Conservation (phyloP, 1,140 invertebrate genomes). For the Thereuonema tuberculata region DNA sequence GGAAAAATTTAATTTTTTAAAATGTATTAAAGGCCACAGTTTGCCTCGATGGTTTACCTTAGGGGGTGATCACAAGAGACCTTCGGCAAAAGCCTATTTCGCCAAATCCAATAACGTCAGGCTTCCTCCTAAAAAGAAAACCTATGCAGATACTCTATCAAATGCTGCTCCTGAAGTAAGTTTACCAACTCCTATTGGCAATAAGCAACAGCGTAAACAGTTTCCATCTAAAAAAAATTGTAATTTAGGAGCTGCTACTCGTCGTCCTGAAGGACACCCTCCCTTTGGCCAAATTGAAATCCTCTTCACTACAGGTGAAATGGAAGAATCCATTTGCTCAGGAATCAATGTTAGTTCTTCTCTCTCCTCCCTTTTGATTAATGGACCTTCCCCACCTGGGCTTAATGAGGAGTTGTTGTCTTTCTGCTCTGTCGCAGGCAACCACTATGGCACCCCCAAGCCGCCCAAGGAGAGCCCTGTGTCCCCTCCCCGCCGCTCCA, state of each 20-base stretch:
- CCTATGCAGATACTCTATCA: background rate
- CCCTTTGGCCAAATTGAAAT: background rate
- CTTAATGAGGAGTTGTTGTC: slow-evolving; percentile 6
- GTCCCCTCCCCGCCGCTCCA: slow-evolving; percentile 15
- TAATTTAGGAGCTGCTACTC: background rate
- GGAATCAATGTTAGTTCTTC: background rate
- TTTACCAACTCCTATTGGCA: too few species aligned
- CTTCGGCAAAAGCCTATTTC: background rate
- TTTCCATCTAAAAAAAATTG: too few species aligned
- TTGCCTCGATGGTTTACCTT: background rate
- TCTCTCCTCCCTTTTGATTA: background rate
- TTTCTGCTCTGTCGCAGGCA: slow-evolving; percentile 25
- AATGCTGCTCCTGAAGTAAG: too few species aligned
- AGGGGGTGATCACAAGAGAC: too few species aligned
- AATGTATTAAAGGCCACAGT: background rate
- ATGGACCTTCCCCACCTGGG: background rate
- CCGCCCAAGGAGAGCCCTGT: slow-evolving; percentile 32
- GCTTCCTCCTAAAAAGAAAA: background rate
- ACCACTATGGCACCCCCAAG: slow-evolving; percentile 43
- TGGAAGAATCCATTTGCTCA: background rate
- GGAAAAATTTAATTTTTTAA: background rate
- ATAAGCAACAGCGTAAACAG: too few species aligned
- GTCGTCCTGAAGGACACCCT: slow-evolving; percentile 1
- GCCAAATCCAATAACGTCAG: background rate
- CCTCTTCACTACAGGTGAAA: background rate